phyloP scores from a whole-genome alignment of 1,140 invertebrate genomes.

The Trachelipus rathkii region DNA sequence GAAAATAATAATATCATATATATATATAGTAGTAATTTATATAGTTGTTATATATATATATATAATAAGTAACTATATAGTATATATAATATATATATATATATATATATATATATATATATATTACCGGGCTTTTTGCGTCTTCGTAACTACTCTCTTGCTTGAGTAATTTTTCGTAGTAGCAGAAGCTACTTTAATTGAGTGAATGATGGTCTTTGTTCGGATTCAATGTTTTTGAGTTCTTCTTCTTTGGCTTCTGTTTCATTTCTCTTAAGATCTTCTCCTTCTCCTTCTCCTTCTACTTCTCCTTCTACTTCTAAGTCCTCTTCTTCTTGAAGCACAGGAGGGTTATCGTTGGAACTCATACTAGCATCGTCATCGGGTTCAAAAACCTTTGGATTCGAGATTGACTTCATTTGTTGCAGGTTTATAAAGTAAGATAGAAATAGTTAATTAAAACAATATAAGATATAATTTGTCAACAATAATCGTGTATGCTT shows the following conservation, averaged over 20 bases:
- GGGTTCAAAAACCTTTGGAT: conserved; percentile 50
- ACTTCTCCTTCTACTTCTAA: conserved; percentile 30
- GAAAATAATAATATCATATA: too few species aligned
- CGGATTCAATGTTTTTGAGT: neutral
- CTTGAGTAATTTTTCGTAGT: conserved; percentile 9
- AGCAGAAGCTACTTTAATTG: neutral
- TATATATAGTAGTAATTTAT: too few species aligned
- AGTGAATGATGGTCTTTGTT: conserved; percentile 10
- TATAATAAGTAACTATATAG: too few species aligned
- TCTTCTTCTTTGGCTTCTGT: neutral
- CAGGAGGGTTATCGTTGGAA: conserved; percentile 41
- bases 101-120: too few species aligned
- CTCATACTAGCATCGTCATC: conserved; percentile 49
- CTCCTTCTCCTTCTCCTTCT: conserved; percentile 27
- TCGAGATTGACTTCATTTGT: neutral
- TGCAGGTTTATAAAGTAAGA: too few species aligned
- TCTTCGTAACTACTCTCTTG: conserved; percentile 34
- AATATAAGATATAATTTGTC: too few species aligned
- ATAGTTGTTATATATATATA: too few species aligned
- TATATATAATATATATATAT: too few species aligned
- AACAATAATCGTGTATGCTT: too few species aligned
- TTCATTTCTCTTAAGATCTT: conserved; percentile 14
- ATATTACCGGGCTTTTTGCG: conserved; percentile 27
- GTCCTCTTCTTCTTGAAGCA: conserved; percentile 40
- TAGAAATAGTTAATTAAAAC: too few species aligned